phyloP scores from a whole-genome alignment of 2,888 invertebrate genomes.

The Eupithecia inturbata region DNA sequence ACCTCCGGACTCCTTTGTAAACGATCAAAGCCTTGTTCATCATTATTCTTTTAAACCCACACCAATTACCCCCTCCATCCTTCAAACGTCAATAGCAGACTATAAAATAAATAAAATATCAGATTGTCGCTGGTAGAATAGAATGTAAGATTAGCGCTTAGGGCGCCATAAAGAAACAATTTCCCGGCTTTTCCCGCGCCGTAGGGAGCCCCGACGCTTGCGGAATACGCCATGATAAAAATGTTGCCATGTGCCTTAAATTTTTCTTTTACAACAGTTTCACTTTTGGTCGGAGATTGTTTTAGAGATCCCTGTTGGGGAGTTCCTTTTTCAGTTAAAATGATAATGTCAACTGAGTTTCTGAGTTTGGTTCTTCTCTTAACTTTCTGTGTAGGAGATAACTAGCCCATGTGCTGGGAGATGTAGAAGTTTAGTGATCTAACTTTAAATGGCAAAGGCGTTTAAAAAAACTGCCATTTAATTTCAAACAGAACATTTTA shows the following conservation, averaged over 20 bases:
- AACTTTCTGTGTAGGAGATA: neutral
- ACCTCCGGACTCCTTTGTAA: conserved; percentile 24
- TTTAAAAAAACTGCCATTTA: conserved; percentile 65
- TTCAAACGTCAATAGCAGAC: conserved; percentile 76
- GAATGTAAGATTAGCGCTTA: conserved; percentile 75
- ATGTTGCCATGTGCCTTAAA: conserved; percentile 54
- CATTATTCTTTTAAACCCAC: conserved; percentile 50
- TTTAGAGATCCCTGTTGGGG: conserved; percentile 1
- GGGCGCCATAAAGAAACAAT: conserved; percentile 83
- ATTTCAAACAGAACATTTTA: conserved; percentile 85
- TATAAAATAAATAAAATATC: conserved; percentile 75
- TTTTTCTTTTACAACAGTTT: conserved; percentile 34
- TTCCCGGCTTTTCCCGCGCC: conserved; percentile 71
- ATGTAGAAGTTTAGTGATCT: neutral
- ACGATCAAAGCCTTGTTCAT: conserved; percentile 33
- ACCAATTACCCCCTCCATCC: conserved; percentile 68
- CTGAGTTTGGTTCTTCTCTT: neutral
- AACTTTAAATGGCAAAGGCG: conserved; percentile 31
- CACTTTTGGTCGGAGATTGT: conserved; percentile 29
- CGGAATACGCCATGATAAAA: conserved; percentile 79
- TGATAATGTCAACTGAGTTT: conserved; percentile 14
- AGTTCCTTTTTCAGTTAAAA: conserved; percentile 14
- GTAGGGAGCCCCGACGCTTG: conserved; percentile 63
- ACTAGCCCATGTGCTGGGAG: neutral
- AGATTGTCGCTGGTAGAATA: conserved; percentile 51